Evolutionary conservation across 2,113 vertebrate genomes (phyloP).

Genomic region (Cyphotilapia sp.): DNA sequence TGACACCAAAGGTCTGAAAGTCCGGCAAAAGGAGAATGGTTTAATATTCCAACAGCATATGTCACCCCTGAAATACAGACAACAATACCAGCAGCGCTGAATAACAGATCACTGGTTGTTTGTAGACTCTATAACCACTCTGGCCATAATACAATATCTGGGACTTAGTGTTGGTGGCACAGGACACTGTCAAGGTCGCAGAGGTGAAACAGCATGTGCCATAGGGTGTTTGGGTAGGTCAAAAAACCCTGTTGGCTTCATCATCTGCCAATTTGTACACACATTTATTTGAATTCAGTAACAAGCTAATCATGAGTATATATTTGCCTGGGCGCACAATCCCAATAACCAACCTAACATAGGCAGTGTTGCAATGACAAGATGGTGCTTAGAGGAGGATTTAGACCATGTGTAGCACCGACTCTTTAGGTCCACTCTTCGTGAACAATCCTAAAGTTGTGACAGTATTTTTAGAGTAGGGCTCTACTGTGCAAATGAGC

Average conservation of each 20-base stretch:
- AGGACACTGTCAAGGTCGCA: not conserved
- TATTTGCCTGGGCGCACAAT: not conserved
- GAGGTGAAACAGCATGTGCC: not conserved
- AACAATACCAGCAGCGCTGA: not conserved
- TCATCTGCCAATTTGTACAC: not conserved
- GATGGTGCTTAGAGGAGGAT: not conserved
- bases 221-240: not conserved
- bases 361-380: not conserved
- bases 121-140: not conserved
- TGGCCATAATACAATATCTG: fast-evolving
- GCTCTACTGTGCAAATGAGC: not conserved
- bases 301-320: not conserved
- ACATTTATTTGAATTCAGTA: not conserved
- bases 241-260: not conserved
- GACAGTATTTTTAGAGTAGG: not conserved
- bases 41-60: not conserved
- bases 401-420: not conserved
- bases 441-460: not conserved
- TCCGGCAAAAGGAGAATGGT: not conserved
- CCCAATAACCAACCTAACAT: not conserved
- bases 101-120: not conserved
- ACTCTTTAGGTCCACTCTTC: not conserved
- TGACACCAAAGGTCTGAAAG: not conserved
- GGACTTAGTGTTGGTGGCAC: not conserved
- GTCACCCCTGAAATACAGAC: not conserved